Percentiles rank a stretch among this genome's conserved stretches.
Evolutionary conservation across 2,113 vertebrate species (phyloP).

Genomic region (Melierax canorus): DNA sequence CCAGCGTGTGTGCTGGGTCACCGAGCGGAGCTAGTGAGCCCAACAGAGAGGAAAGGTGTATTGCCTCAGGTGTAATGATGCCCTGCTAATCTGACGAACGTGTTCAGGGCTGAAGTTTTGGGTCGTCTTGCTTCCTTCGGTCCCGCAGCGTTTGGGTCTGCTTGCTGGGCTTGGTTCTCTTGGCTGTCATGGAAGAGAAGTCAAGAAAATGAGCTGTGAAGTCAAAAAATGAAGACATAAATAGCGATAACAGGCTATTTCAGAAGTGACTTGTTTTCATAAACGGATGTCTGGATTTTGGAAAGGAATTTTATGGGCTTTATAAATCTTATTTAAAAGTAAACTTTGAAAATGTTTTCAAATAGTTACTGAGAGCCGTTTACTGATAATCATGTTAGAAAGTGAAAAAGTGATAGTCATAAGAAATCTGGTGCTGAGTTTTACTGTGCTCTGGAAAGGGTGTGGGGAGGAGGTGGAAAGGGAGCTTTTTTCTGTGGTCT

Average conservation of each 20-base stretch:
- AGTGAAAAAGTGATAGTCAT: not conserved
- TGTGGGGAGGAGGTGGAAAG: not conserved
- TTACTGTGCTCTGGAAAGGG: not conserved
- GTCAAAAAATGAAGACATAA: not conserved
- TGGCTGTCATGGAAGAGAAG: not conserved
- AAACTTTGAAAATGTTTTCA: not conserved
- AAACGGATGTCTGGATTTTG: not conserved
- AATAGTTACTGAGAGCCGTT: not conserved
- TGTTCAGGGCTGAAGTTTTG: not conserved
- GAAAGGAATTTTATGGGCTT: not conserved
- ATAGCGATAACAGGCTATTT: not conserved
- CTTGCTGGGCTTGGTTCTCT: not conserved
- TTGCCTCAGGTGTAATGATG: not conserved
- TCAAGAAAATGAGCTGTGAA: not conserved
- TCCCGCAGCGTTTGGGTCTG: fast-evolving
- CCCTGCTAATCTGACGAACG: fast-evolving
- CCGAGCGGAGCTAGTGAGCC: not conserved
- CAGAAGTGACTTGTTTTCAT: not conserved
- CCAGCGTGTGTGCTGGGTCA: fast-evolving
- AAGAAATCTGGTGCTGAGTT: not conserved
- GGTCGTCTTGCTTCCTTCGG: not conserved
- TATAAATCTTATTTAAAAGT: not conserved
- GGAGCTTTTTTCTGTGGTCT: not conserved
- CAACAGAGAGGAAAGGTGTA: not conserved
- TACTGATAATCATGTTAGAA: not conserved